These are phyloP conservation scores for Hydractinia symbiolongicarpus DNA, from an alignment of 30 jellyfish, hydroid and myxozoan genomes.

Conservation along the genomic window DNA sequence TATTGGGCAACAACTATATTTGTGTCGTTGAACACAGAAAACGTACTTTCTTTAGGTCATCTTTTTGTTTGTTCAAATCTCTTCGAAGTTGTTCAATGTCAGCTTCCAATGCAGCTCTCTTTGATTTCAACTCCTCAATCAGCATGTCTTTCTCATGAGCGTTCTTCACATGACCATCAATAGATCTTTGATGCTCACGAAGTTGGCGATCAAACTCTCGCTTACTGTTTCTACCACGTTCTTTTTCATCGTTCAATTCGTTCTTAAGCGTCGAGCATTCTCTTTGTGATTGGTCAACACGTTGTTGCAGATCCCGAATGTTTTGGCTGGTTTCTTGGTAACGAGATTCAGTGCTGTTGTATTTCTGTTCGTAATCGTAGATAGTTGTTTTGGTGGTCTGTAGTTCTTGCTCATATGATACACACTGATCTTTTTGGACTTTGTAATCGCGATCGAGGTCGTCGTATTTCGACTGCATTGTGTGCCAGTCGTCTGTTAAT, in stretches of 20 bases:
- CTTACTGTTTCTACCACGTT: conserved; percentile 56
- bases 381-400: conserved; percentile 48
- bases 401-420: conserved; percentile 52
- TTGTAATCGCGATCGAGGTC: conserved; percentile 14
- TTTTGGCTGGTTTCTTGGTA: conserved; percentile 56
- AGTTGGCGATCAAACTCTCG: conserved; percentile 78
- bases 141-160: conserved; percentile 66
- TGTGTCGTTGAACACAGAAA: background rate
- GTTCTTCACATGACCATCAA: conserved; percentile 55
- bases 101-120: conserved; percentile 68
- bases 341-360: conserved; percentile 23
- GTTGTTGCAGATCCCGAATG: conserved; percentile 60
- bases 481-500: conserved; percentile 6
- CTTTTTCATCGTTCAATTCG: conserved; percentile 76
- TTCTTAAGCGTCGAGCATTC: conserved; percentile 58
- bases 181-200: conserved; percentile 72
- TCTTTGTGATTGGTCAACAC: conserved; percentile 51
- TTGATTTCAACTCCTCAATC: conserved; percentile 75
- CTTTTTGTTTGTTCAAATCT: conserved; percentile 80
- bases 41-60: conserved; percentile 79
- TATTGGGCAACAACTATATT: too few relatives aligned
- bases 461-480: conserved; percentile 11
- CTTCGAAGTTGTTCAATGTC: conserved; percentile 85
- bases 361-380: conserved; percentile 29
- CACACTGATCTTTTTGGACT: background rate